These are phyloP conservation scores for Pammene fasciana DNA, from an alignment of 2,888 invertebrate genomes.

Conservation along the genomic window DNA sequence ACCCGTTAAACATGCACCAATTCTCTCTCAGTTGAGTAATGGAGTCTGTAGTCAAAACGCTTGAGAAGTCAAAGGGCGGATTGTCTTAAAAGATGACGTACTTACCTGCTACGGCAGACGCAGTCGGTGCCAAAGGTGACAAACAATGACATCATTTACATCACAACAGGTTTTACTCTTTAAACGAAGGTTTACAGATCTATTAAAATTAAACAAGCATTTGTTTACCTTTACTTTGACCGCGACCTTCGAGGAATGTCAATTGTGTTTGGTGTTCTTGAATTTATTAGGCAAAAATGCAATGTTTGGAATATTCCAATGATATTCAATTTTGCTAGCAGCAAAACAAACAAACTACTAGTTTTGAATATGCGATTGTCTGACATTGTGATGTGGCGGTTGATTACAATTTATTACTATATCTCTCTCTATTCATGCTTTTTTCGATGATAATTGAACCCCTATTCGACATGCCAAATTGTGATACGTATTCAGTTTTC, in stretches of 20 bases:
- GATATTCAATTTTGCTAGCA: background rate
- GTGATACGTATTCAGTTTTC: too few relatives aligned
- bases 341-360: background rate
- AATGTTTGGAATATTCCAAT: conserved; percentile 1
- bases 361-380: too few relatives aligned
- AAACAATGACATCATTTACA: conserved; percentile 16
- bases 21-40: too few relatives aligned
- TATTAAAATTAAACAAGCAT: conserved; percentile 16
- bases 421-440: too few relatives aligned
- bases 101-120: background rate
- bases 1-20: too few relatives aligned
- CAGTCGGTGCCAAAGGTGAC: conserved; percentile 5
- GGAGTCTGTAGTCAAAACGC: background rate
- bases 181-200: background rate
- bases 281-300: background rate
- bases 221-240: conserved; percentile 16
- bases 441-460: too few relatives aligned
- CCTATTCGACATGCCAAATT: too few relatives aligned
- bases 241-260: conserved; percentile 11
- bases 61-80: background rate
- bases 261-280: background rate
- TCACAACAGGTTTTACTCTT: background rate
- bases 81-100: background rate
- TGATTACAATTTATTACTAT: too few relatives aligned
- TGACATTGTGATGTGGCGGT: too few relatives aligned